Conservation (phyloP, 2,888 invertebrate genomes). For the Blastobasis lacticolella region DNA sequence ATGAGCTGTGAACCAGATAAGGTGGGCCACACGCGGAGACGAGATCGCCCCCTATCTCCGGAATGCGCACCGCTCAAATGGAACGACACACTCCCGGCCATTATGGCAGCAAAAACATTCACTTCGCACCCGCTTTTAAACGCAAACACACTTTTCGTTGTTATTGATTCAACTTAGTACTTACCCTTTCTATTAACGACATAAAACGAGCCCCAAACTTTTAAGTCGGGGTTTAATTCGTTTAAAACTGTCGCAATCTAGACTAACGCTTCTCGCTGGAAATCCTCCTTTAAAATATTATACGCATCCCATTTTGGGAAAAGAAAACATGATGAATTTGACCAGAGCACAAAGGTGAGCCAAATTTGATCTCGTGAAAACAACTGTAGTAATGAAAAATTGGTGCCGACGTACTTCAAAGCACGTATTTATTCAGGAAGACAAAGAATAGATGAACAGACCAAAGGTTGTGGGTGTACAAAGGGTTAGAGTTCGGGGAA, state of each 20-base stretch:
- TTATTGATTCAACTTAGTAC: too few species aligned
- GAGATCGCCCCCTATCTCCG: slow-evolving; percentile 60
- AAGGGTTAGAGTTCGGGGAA: not conserved
- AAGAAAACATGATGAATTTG: too few species aligned
- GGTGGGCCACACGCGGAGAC: slow-evolving; percentile 54
- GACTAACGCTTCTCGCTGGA: slow-evolving; percentile 7
- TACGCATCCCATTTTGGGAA: too few species aligned
- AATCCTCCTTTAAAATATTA: not conserved
- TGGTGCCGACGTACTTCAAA: slow-evolving; percentile 36
- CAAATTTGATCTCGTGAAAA: slow-evolving; percentile 32
- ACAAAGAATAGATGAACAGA: slow-evolving; percentile 28
- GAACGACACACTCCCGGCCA: slow-evolving; percentile 10
- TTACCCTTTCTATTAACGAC: too few species aligned
- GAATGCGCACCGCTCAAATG: slow-evolving; percentile 45
- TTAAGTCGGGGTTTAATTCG: too few species aligned
- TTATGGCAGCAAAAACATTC: not conserved
- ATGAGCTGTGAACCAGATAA: slow-evolving; percentile 77
- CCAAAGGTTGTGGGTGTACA: slow-evolving; percentile 12
- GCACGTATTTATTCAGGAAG: slow-evolving; percentile 57
- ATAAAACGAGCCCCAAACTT: too few species aligned
- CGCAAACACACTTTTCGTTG: too few species aligned
- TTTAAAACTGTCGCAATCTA: too few species aligned
- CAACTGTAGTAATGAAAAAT: slow-evolving; percentile 48
- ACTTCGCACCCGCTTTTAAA: too few species aligned
- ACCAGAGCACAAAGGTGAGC: too few species aligned